Percentiles rank a stretch among this genome's conserved stretches.
Conservation (phyloP, 92 coral and sea anemone genomes). For the Desmophyllum pertusum region DNA sequence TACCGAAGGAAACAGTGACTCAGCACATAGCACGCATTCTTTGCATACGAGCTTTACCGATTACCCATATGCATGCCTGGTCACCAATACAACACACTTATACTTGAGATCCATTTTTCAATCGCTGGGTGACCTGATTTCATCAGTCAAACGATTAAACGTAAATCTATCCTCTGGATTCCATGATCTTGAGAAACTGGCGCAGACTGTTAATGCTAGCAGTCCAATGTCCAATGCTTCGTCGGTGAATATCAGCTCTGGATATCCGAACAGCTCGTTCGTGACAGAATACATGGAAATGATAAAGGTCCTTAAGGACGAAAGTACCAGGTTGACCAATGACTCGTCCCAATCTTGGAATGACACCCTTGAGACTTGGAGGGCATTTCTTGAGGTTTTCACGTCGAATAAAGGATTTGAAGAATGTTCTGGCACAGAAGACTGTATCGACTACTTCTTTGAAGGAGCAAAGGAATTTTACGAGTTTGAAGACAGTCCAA, state of each 20-base stretch:
- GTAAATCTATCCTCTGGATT: conserved; percentile 17
- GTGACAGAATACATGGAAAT: conserved; percentile 16
- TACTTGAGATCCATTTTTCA: conserved; percentile 3
- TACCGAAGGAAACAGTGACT: background rate
- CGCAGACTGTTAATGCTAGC: conserved; percentile 1
- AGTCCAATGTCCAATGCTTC: background rate
- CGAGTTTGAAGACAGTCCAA: conserved; percentile 51
- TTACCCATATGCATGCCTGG: conserved; percentile 24
- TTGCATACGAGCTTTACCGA: background rate
- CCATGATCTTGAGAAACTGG: conserved; percentile 20
- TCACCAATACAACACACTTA: conserved; percentile 5
- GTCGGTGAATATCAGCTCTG: background rate
- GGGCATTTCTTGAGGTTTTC: conserved; percentile 57
- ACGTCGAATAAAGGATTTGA: conserved; percentile 47
- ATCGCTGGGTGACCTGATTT: conserved; percentile 14
- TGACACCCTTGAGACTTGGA: conserved; percentile 62
- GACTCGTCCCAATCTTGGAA: conserved; percentile 52
- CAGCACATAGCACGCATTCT: background rate
- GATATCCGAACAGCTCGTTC: conserved; percentile 28
- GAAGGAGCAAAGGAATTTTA: conserved; percentile 57
- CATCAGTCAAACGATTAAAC: conserved; percentile 18
- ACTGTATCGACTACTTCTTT: conserved; percentile 56
- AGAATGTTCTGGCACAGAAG: conserved; percentile 65
- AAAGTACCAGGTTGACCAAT: conserved; percentile 4
- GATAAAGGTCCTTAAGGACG: conserved; percentile 1